Conservation (phyloP, 2,113 vertebrate genomes). For the Amia ocellicauda region DNA sequence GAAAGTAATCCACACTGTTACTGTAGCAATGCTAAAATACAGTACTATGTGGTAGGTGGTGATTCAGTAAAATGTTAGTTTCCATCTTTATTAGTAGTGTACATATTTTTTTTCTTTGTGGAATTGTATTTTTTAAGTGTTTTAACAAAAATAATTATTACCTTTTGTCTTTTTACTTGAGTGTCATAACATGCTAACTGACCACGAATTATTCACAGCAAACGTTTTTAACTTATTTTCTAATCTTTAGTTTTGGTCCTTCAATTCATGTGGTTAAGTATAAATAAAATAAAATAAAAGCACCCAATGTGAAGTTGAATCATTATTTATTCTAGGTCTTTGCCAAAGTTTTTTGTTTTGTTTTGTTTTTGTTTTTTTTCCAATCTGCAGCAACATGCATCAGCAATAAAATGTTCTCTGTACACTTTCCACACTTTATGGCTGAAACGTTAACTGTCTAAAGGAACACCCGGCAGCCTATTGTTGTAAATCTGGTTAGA, state of each 20-base stretch:
- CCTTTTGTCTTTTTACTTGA: conserved; percentile 25
- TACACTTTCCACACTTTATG: too few species aligned
- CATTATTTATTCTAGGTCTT: too few species aligned
- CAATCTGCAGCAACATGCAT: too few species aligned
- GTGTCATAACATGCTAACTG: conserved; percentile 36
- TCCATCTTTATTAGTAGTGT: conserved; percentile 43
- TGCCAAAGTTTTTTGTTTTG: too few species aligned
- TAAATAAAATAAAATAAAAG: too few species aligned
- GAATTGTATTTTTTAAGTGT: conserved; percentile 18
- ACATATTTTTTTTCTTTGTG: conserved; percentile 49
- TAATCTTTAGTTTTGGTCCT: conserved; percentile 35
- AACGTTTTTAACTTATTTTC: conserved; percentile 62
- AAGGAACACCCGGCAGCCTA: too few species aligned
- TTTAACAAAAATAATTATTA: conserved; percentile 34
- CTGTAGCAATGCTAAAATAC: too few species aligned
- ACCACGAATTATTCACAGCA: conserved; percentile 10
- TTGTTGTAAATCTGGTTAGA: too few species aligned
- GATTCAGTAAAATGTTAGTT: conserved; percentile 28
- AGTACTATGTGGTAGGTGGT: conserved; percentile 35
- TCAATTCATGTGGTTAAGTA: conserved; percentile 28
- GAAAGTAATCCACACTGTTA: conserved; percentile 28
- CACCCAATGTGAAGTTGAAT: too few species aligned
- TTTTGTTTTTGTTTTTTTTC: too few species aligned
- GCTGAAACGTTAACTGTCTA: too few species aligned
- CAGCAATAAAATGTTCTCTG: too few species aligned